Percentiles rank a stretch among this genome's conserved stretches.
Conservation (phyloP, 1,140 invertebrate genomes). For the Heliconius hewitsoni region DNA sequence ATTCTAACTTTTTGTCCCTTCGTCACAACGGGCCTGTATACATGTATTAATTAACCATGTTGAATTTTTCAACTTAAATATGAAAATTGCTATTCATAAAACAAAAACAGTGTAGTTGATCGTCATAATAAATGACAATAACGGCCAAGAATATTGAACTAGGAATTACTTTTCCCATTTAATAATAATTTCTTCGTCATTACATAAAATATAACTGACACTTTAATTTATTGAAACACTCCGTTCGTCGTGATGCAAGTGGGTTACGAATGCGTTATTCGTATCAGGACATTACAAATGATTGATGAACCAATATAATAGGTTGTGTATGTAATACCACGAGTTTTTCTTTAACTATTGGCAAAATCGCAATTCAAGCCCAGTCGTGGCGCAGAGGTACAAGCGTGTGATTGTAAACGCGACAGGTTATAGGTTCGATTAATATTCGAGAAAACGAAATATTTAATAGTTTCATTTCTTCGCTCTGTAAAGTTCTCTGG, state of each 20-base stretch:
- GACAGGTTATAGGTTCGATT: too few relatives aligned
- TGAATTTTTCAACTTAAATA: not conserved
- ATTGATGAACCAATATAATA: slow-evolving; percentile 53
- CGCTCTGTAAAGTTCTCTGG: too few relatives aligned
- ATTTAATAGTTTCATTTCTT: too few relatives aligned
- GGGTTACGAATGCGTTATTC: slow-evolving; percentile 57
- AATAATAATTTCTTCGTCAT: slow-evolving; percentile 44
- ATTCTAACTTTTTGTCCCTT: too few relatives aligned
- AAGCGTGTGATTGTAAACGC: too few relatives aligned
- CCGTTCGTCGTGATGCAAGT: slow-evolving; percentile 44
- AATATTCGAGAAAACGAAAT: too few relatives aligned
- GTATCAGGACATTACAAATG: slow-evolving; percentile 52
- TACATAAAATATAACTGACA: slow-evolving; percentile 60
- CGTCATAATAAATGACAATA: slow-evolving; percentile 16
- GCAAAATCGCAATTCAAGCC: not conserved
- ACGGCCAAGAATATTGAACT: slow-evolving; percentile 24
- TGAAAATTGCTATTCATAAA: not conserved
- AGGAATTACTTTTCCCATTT: slow-evolving; percentile 36
- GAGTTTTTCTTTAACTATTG: not conserved
- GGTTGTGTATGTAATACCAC: not conserved
- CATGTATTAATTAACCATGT: not conserved
- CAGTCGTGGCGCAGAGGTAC: too few relatives aligned
- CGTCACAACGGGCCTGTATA: too few relatives aligned
- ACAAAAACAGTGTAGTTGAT: not conserved
- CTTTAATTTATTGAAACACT: slow-evolving; percentile 62